A percentile compares a stretch with the other conserved stretches of the same genome.
phyloP scores from a whole-genome alignment of 2,113 vertebrate genomes.

The Varanus komodoensis region DNA sequence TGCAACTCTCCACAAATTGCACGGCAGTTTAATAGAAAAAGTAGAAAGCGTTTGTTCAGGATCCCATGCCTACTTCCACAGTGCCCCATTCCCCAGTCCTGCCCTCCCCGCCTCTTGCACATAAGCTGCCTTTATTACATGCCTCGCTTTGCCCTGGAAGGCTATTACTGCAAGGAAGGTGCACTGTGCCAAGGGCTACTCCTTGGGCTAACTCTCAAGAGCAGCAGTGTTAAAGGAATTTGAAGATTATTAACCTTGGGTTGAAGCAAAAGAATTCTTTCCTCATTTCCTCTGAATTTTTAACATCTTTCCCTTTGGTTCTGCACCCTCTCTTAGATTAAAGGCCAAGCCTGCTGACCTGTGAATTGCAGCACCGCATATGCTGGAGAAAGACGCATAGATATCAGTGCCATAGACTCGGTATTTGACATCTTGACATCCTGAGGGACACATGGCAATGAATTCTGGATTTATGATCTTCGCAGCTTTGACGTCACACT shows the following conservation, averaged over 20 bases:
- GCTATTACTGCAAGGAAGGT: not conserved
- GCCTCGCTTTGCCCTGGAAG: not conserved
- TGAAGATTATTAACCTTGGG: not conserved
- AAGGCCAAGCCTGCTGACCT: slow-evolving; percentile 78
- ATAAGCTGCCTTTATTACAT: not conserved
- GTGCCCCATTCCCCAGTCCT: not conserved
- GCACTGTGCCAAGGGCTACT: too few relatives aligned
- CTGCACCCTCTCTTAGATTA: not conserved
- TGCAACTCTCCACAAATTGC: not conserved
- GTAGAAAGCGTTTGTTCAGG: not conserved
- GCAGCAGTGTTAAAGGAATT: not conserved
- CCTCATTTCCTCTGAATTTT: not conserved
- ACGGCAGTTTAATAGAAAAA: not conserved
- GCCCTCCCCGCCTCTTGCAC: not conserved
- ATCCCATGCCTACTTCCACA: not conserved
- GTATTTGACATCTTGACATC: slow-evolving; percentile 89
- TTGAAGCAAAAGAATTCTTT: not conserved
- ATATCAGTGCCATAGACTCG: slow-evolving; percentile 91
- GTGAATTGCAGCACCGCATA: slow-evolving; percentile 95
- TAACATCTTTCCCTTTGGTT: not conserved
- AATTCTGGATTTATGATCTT: slow-evolving; percentile 94
- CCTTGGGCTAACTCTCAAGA: not conserved
- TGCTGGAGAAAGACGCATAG: slow-evolving; percentile 97
- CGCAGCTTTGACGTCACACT: slow-evolving; percentile 91
- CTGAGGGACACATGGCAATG: slow-evolving; percentile 91